Evolutionary conservation across 2,113 vertebrate genomes (phyloP), one percentile per base, ranked within the genome.

Genomic region (Pluvianellus socialis): DNA sequence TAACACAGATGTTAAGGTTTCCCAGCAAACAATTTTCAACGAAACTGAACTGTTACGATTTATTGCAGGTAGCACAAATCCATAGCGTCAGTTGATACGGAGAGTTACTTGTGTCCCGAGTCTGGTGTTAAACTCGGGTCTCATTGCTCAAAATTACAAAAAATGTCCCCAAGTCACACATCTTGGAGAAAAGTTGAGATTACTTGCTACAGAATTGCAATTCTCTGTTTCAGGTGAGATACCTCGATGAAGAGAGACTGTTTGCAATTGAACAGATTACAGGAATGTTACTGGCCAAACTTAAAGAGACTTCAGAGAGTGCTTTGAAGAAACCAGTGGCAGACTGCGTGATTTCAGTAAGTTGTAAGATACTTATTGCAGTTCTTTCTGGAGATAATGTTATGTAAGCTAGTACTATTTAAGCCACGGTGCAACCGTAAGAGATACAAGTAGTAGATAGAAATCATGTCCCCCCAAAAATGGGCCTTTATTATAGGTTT

Each of bases 271-370:
- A 99, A 94, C 99, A 99, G 96, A 98, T 99, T 77, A 98, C 98
- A 14, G 99, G 99, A 83, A 99, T 99, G 99, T 97, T 99, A 68
- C 68, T 99, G 94, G 99, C 98, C 92, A 99, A 99, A 84, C 98
- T 99, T 94, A 99, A 99, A 94, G 99, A 99, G 96, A 99, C 99
- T 23, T 98, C 99, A 9, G 99, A 99, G 97, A 98, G 96, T n/a
- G 99, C 99, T 59, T 96, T 99, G 94, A 99, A 99, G 98, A 99
- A 99, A 92, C 99, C 99, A 10, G 99, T 99, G 91, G 98, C 99
- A 35, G 99, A 99, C 96, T 99, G 99, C 52, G 99, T 99, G 75
- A 98, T 99, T 97, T 99, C 99, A 59, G 99, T 99, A 96, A 98
- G 99, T 98, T 74, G 13, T 23, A 24, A 33, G 40, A 0, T 4